Evolutionary conservation across 2,888 invertebrate species (phyloP).

Genomic region (Dorcus hopei): DNA sequence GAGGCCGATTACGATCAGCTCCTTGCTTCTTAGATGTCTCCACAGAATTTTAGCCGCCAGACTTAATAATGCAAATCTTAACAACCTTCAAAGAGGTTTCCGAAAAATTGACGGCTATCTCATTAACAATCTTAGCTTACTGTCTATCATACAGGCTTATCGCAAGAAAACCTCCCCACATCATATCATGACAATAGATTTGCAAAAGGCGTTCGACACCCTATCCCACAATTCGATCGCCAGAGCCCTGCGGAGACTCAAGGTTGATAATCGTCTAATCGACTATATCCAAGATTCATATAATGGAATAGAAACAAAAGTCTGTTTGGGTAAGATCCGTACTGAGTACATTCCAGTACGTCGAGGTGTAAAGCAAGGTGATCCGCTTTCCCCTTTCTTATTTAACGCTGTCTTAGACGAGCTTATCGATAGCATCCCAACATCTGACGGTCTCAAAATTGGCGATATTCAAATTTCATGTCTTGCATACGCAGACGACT

Average conservation of each 20-base stretch:
- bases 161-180: neutral
- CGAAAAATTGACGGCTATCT: slow-evolving; percentile 12
- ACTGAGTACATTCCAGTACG: too few relatives aligned
- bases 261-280: too few relatives aligned
- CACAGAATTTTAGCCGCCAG: slow-evolving; percentile 5
- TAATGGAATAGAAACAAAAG: too few relatives aligned
- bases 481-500: slow-evolving; percentile 44
- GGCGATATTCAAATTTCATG: slow-evolving; percentile 24
- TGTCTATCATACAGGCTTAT: slow-evolving; percentile 2
- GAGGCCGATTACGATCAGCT: slow-evolving; percentile 14
- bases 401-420: slow-evolving; percentile 41
- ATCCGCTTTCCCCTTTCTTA: slow-evolving; percentile 42
- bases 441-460: slow-evolving; percentile 22
- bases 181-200: slow-evolving; percentile 16
- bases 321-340: too few relatives aligned
- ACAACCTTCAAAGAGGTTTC: slow-evolving; percentile 11
- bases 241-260: too few relatives aligned
- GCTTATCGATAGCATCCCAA: slow-evolving; percentile 29
- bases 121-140: slow-evolving; percentile 15
- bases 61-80: neutral
- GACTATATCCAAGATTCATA: too few relatives aligned
- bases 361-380: slow-evolving; percentile 45
- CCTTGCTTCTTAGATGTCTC: neutral
- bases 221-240: too few relatives aligned
- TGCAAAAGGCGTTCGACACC: too few relatives aligned